Conservation (phyloP, 1,140 invertebrate genomes). For the Atta texana region DNA sequence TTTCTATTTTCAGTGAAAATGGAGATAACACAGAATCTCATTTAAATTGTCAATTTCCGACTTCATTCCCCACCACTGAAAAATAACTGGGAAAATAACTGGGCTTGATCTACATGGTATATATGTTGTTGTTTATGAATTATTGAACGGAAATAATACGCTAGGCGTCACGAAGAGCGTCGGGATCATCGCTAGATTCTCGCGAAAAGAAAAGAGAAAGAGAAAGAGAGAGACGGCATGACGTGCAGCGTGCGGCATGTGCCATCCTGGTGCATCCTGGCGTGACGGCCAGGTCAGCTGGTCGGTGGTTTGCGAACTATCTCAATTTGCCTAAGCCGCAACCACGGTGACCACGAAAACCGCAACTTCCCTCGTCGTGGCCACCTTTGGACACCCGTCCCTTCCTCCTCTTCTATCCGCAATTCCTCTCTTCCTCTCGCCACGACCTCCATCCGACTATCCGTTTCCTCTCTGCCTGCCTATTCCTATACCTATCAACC, state of each 20-base stretch:
- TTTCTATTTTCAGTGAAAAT: no score
- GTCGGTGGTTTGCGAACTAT: conserved; percentile 86
- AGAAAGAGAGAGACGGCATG: background rate
- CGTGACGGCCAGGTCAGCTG: conserved; percentile 80
- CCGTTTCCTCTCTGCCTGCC: conserved; percentile 39
- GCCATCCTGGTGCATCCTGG: conserved; percentile 68
- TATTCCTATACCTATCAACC: conserved; percentile 1
- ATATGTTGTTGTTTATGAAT: no score
- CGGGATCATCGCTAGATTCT: background rate
- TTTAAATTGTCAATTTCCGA: no score
- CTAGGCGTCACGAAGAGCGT: background rate
- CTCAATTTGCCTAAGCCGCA: conserved; percentile 86
- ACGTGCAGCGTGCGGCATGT: conserved; percentile 28
- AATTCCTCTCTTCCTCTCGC: conserved; percentile 52
- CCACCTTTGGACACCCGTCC: conserved; percentile 77
- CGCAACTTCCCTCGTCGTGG: conserved; percentile 83
- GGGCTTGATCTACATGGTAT: no score
- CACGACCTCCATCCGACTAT: conserved; percentile 49
- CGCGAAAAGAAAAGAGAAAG: background rate
- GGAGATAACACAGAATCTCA: no score
- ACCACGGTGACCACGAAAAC: conserved; percentile 84
- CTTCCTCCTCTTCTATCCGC: conserved; percentile 72
- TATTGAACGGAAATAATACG: conserved; percentile 23
- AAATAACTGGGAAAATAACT: no score
- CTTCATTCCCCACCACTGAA: no score